These are phyloP conservation scores for Pangasius macronema DNA, from an alignment of 2,797 vertebrate genomes.

Conservation along the genomic window DNA sequence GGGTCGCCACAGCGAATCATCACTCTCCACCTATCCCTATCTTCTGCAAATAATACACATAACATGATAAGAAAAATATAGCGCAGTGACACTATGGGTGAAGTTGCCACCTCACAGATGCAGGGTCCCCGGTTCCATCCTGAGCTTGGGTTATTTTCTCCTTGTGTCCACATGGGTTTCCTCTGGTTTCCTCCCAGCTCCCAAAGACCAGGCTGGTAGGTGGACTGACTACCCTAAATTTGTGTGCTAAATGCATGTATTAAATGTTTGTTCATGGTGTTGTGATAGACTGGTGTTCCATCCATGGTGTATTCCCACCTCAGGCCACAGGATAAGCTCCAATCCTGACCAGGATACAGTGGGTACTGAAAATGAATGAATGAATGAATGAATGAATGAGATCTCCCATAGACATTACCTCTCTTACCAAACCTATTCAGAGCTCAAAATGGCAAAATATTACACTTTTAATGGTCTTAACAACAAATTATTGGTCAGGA, in stretches of 20 bases:
- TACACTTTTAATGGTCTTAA: too few species aligned
- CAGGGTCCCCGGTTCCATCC: not conserved
- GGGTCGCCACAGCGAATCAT: too few species aligned
- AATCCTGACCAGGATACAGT: not conserved
- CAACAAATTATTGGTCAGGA: too few species aligned
- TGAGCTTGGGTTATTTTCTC: not conserved
- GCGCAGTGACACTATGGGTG: not conserved
- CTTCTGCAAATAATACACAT: constrained; percentile 10
- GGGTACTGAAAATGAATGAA: not conserved
- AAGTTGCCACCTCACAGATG: not conserved
- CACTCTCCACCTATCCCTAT: too few species aligned
- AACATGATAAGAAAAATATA: not conserved
- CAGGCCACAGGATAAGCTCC: not conserved
- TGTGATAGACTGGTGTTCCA: not conserved
- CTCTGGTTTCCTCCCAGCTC: not conserved
- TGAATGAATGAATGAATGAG: not conserved
- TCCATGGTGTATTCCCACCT: not conserved
- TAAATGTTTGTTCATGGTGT: not conserved
- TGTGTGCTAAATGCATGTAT: not conserved
- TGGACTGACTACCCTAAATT: not conserved
- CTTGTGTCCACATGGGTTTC: not conserved
- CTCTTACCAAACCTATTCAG: not conserved
- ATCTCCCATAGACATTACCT: not conserved
- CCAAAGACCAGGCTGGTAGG: not conserved
- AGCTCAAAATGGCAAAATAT: too few species aligned